Conservation (phyloP, 2,797 vertebrate genomes). For the Etheostoma nigrum region DNA sequence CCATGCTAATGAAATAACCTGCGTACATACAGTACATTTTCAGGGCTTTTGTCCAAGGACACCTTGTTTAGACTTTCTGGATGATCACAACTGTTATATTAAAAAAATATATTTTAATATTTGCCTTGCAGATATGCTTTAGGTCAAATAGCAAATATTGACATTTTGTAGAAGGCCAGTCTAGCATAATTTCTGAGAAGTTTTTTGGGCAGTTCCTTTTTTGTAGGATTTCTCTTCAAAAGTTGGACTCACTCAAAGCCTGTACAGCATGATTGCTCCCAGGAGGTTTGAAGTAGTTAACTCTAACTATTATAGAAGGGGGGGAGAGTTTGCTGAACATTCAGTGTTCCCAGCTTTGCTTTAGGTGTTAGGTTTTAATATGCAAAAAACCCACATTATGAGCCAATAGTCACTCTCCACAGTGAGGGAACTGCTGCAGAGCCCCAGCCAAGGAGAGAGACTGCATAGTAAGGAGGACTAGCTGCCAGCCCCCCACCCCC, state of each 20-base stretch:
- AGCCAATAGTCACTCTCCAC: conserved; percentile 43
- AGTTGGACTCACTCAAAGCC: background rate
- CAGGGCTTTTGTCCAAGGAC: background rate
- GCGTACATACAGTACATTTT: background rate
- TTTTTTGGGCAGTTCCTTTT: background rate
- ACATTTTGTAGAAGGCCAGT: background rate
- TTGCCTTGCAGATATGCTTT: background rate
- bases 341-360: conserved; percentile 25
- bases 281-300: conserved; percentile 14
- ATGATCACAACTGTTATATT: background rate
- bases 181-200: background rate
- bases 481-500: conserved; percentile 54
- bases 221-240: background rate
- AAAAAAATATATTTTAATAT: background rate
- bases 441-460: conserved; percentile 52
- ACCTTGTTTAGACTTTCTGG: background rate
- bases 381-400: conserved; percentile 39
- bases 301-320: background rate
- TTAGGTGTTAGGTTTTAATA: conserved; percentile 48
- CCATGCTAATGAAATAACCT: background rate
- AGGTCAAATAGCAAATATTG: background rate
- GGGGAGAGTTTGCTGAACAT: background rate
- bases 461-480: conserved; percentile 57
- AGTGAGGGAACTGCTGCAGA: conserved; percentile 63
- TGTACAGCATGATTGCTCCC: background rate